Base-by-base conservation (phyloP, 1,140 invertebrate genomes). In the Rhizoglyphus robini region DNA sequence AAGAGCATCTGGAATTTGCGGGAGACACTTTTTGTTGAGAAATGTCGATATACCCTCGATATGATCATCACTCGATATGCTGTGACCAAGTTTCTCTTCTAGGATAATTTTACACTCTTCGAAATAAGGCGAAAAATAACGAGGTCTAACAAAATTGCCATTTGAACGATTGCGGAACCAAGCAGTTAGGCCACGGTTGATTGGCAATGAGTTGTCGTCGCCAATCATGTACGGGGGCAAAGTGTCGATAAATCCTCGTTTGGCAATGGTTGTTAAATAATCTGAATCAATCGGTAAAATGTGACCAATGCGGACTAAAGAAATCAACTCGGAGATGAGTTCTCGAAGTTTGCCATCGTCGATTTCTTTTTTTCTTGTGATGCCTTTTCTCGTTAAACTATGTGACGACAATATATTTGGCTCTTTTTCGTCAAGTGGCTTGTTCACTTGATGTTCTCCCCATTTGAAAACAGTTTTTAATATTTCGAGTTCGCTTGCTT, bases 91-190 rank as follows among this genome's bases (percentile, higher is more conserved):
- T 71, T 88, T 85, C 75, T 90, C 88, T 73, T 90, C 88, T 31
- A 94, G 80, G 68, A 91, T 77, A 63, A 83, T 81, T 81, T 93
- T 93, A 1, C 89, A 84, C 80, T 95, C 91, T 73, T 96, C 91
- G 70, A 90, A 88, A 75, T 94, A 94, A 18, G 91, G 91, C 80
- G 88, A 86, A 76, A 94, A 96, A 32, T 93, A 81, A 27, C 92
- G 79, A 49, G 91, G 89, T 69, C 87, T 83, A 0, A 90, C 83
- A 76, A 86, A 90, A 20, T 30, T 13, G 15, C 15, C 11, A 71
- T 75, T 76, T 54, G 86, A 84, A 15, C 83, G 82, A 27, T 83
- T 82, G 47, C 86, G 80, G 69, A 90, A 85, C 90, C 90, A 94
- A 30, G 90, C 87, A 72, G 88, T 87, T n/a, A 86, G 64, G 20